phyloP scores from a whole-genome alignment of 2,888 invertebrate genomes.

The Neoitamus cyanurus region DNA sequence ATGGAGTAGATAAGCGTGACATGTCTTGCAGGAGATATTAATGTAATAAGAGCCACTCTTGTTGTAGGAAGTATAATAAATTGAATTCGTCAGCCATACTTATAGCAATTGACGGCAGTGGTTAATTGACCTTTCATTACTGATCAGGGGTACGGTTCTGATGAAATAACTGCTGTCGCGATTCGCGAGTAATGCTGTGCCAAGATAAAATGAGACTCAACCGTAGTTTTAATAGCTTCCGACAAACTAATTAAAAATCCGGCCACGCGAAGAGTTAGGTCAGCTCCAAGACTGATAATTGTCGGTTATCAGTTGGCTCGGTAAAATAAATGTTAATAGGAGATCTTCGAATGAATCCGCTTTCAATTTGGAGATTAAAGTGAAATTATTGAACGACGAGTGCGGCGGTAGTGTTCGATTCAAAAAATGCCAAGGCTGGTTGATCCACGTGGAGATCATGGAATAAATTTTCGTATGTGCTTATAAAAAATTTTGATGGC shows the following conservation, averaged over 20 bases:
- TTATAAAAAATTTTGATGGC: background rate
- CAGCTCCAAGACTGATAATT: background rate
- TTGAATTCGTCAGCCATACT: conserved; percentile 29
- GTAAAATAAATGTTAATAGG: background rate
- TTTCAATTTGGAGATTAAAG: background rate
- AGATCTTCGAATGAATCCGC: background rate
- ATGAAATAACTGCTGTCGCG: background rate
- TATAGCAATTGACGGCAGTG: background rate
- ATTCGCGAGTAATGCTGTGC: background rate
- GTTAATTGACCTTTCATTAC: conserved; percentile 32
- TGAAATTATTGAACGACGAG: background rate
- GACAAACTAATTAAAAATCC: background rate
- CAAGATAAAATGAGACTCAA: background rate
- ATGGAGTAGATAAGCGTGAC: conserved; percentile 14
- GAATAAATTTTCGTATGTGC: background rate
- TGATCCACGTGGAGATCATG: background rate
- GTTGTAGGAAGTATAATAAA: conserved; percentile 15
- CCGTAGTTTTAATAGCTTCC: background rate
- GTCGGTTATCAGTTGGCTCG: background rate
- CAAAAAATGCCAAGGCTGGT: background rate
- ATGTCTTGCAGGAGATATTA: background rate
- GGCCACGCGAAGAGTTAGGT: background rate
- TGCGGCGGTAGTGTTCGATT: background rate
- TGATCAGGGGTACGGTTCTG: background rate
- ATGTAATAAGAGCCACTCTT: background rate